Evolutionary conservation across 2,113 vertebrate species (phyloP), one percentile per base, ranked within the genome.

Genomic region (Pagrus major): DNA sequence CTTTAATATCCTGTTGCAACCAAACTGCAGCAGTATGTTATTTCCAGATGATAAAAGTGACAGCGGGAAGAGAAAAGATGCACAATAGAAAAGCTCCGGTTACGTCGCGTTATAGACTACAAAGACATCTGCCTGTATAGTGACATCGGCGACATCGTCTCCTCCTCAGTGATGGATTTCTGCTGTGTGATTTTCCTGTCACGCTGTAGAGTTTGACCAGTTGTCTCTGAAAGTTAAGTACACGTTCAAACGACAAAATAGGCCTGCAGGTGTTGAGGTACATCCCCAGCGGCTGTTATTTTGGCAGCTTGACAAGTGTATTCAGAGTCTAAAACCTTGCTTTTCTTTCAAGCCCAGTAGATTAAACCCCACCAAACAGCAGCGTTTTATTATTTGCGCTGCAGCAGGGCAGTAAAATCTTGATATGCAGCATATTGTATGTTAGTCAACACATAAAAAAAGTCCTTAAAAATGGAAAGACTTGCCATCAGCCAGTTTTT

Each of bases 1-100:
- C 70, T 76, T 72, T 66, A 76, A 44, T 56, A 70, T 76, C 23
- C 29, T 3, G 46, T 52, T 78, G 41, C 60, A 84, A 60, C 63
- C 31, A 76, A n/a, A 23, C 21, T 0, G 23, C 52, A 37, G n/a
- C 5, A 9, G 47, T 37, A 0, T 1, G 2, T 72, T 33, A 63
- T 64, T 73, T 52, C 31, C 54, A 31, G 9, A 42, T 25, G 54
- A 55, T 76, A 59, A 44, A 64, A 56, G 35, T 14, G 16, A 66
- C 47, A 51, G 47, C 46, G 25, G 25, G 29, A 58, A 71, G 20
- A 33, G 23, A 61, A 37, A 29, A 1, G 2, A 52, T 27, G 61
- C 56, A 61, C 58, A 81, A 61, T n/a, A n/a, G 60, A 71, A n/a
- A 49, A 60, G 16, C 23, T 61, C 33, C 56, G 15, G 29, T 77